Evolutionary conservation across 1,140 invertebrate species (phyloP).

Genomic region (Elysia chlorotica): DNA sequence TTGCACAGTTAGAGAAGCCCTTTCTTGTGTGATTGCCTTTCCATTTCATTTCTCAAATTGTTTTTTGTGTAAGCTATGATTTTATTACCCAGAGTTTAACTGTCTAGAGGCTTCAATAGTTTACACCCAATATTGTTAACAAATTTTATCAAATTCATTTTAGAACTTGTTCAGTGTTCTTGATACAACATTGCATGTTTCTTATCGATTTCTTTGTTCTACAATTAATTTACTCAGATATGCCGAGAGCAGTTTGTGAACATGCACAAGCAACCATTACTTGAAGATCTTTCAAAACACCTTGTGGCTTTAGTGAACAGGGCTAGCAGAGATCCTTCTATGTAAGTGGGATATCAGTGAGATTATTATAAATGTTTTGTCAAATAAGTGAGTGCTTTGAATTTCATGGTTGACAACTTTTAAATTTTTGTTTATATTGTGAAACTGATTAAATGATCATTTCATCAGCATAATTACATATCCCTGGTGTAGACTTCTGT

Average conservation of each 20-base stretch:
- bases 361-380: background rate
- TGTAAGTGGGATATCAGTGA: conserved; percentile 13
- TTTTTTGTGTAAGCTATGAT: no score
- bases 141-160: no score
- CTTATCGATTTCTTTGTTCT: no score
- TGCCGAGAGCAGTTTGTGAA: conserved; percentile 96
- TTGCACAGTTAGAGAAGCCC: no score
- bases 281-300: conserved; percentile 79
- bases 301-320: conserved; percentile 1
- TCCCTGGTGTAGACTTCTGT: background rate
- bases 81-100: no score
- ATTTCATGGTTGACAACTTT: background rate
- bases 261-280: conserved; percentile 89
- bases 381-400: background rate
- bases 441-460: background rate
- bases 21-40: no score
- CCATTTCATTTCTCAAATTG: no score
- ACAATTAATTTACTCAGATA: no score
- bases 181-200: no score
- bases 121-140: no score
- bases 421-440: background rate
- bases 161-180: background rate
- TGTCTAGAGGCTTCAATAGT: no score
- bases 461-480: background rate
- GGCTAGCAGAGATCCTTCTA: background rate